Conservation (phyloP, 2,888 invertebrate species). For the Eilema depressum region DNA sequence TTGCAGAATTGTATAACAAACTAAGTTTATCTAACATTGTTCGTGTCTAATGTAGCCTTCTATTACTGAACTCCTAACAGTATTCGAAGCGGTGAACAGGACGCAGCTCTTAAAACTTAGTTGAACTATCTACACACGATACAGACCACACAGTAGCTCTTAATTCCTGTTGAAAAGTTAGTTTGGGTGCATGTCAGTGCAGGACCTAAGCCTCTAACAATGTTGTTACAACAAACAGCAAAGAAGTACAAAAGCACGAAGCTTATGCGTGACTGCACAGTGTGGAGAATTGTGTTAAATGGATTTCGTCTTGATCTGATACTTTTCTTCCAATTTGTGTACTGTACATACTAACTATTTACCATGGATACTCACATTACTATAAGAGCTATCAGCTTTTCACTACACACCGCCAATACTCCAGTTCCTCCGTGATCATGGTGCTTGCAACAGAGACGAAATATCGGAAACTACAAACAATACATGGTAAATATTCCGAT, state of each 20-base stretch:
- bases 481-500: no score
- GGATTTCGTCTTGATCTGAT: no score
- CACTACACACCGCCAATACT: no score
- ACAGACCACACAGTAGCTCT: neutral
- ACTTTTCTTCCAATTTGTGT: no score
- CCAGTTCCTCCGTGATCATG: no score
- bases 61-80: neutral
- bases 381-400: no score
- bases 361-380: no score
- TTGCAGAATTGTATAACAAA: neutral
- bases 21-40: neutral
- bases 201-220: neutral
- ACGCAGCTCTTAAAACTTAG: constrained; percentile 3
- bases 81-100: neutral
- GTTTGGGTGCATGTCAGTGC: neutral
- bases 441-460: no score
- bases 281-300: neutral
- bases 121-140: neutral
- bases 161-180: constrained; percentile 8
- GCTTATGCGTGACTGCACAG: neutral
- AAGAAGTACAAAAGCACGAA: neutral
- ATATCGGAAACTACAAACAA: no score
- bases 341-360: no score
- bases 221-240: neutral
- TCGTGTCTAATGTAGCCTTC: neutral